Percentiles rank a stretch among this genome's conserved stretches.
Conservation (phyloP, 2,797 vertebrate species). For the Onychomys torridus region DNA sequence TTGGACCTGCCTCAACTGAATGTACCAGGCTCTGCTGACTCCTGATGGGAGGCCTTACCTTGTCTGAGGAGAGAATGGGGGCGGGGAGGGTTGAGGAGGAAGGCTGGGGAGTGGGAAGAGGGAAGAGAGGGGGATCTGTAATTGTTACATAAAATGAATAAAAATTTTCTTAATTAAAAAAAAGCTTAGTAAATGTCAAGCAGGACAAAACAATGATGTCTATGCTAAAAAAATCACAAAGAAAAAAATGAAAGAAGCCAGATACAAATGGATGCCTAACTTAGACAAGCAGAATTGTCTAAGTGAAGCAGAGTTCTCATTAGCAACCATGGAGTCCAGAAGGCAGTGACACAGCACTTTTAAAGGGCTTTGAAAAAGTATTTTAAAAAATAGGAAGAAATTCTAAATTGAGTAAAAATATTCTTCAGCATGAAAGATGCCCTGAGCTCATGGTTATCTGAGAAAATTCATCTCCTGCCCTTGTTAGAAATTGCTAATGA, state of each 20-base stretch:
- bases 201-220: not conserved
- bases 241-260: not conserved
- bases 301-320: not conserved
- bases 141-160: too few relatives aligned
- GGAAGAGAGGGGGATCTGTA: too few relatives aligned
- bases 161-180: too few relatives aligned
- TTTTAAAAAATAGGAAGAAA: not conserved
- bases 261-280: not conserved
- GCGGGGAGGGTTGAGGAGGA: too few relatives aligned
- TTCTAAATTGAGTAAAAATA: slow-evolving; percentile 24
- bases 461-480: not conserved
- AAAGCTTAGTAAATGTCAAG: not conserved
- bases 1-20: too few relatives aligned
- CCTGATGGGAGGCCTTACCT: too few relatives aligned
- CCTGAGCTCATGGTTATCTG: not conserved
- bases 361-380: not conserved
- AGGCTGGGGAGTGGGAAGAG: too few relatives aligned
- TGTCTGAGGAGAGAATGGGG: too few relatives aligned
- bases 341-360: not conserved
- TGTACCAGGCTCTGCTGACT: too few relatives aligned
- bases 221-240: not conserved
- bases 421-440: not conserved
- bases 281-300: not conserved
- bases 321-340: not conserved
- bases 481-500: not conserved